phyloP scores from a whole-genome alignment of 2,797 vertebrate genomes.

The Dendrocincla fuliginosa region DNA sequence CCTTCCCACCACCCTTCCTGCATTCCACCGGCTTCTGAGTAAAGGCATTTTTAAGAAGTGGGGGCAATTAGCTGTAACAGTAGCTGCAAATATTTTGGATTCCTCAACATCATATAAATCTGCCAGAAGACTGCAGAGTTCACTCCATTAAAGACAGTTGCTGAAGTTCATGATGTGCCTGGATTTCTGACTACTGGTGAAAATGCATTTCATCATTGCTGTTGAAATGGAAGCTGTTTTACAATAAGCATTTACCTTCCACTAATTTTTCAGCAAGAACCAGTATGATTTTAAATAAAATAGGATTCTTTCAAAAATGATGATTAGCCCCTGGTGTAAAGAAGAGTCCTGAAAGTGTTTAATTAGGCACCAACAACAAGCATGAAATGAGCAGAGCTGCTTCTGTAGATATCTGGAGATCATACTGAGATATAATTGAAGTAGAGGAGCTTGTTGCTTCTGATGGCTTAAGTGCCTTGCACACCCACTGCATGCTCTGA shows the following conservation, averaged over 20 bases:
- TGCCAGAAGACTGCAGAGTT: not conserved
- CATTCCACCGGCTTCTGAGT: not conserved
- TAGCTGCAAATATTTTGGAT: not conserved
- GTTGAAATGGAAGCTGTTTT: not conserved
- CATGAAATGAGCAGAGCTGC: not conserved
- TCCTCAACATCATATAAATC: not conserved
- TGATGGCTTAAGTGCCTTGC: constrained; percentile 45
- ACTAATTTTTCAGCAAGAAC: not conserved
- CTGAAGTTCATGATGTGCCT: not conserved
- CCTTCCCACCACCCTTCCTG: not conserved
- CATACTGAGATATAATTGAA: constrained; percentile 17
- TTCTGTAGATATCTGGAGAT: constrained; percentile 2
- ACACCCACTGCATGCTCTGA: constrained; percentile 28
- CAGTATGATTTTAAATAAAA: not conserved
- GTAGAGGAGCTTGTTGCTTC: constrained; percentile 6
- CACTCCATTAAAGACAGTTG: not conserved
- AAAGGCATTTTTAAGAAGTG: not conserved
- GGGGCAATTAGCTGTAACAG: not conserved
- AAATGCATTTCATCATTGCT: not conserved
- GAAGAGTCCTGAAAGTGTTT: not conserved
- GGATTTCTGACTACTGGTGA: not conserved
- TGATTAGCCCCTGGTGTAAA: not conserved
- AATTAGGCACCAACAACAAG: not conserved
- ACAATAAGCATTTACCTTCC: not conserved
- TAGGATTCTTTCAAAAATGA: not conserved